Conservation (phyloP, 2,113 vertebrate genomes). For the Embiotoca jacksoni region DNA sequence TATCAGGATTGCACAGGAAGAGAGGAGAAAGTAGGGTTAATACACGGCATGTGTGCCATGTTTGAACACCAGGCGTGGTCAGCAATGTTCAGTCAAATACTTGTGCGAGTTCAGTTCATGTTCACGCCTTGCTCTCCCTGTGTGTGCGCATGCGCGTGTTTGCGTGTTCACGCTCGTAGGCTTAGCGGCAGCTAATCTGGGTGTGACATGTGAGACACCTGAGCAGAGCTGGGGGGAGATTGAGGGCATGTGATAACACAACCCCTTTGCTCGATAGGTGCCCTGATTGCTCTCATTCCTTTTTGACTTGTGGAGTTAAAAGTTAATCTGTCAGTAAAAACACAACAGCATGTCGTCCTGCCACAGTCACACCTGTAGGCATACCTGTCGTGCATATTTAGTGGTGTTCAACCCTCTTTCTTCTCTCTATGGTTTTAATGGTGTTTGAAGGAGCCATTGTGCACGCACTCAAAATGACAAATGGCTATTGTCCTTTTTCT, state of each 20-base stretch:
- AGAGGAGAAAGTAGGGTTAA: conserved; percentile 46
- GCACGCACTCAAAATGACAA: conserved; percentile 7
- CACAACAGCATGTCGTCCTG: neutral
- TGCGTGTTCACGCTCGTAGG: neutral
- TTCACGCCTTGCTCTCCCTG: neutral
- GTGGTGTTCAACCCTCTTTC: neutral
- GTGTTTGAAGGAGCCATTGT: conserved; percentile 10
- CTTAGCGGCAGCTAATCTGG: conserved; percentile 61
- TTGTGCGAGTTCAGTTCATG: conserved; percentile 1
- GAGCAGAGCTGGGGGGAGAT: conserved; percentile 30
- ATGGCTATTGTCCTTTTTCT: conserved; percentile 23
- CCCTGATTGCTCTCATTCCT: neutral
- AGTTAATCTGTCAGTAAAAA: neutral
- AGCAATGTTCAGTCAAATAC: neutral
- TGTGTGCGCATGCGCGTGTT: conserved; percentile 7
- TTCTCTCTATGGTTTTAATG: neutral
- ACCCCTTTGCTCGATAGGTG: conserved; percentile 7
- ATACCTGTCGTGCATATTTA: neutral
- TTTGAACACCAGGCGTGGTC: conserved; percentile 66
- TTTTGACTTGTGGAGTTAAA: conserved; percentile 9
- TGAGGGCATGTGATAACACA: conserved; percentile 64
- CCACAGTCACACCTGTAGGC: neutral
- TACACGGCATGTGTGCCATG: conserved; percentile 44
- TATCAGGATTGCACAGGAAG: conserved; percentile 1
- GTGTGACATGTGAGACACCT: conserved; percentile 66